Evolutionary conservation across 2,888 invertebrate species (phyloP).

Genomic region (Criorhina ranunculi): DNA sequence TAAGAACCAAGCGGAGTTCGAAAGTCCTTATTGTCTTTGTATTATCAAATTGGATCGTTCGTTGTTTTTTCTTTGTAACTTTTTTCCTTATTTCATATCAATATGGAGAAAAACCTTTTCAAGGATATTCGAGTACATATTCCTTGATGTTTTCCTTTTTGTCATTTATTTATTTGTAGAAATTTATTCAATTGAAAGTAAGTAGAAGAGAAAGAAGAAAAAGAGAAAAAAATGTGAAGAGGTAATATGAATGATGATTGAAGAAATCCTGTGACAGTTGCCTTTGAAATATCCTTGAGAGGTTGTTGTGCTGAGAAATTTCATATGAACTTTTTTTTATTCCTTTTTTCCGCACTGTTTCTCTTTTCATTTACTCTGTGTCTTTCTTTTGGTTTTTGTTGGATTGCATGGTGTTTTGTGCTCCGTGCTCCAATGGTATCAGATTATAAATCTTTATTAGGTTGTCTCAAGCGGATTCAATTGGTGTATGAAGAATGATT

Average conservation of each 20-base stretch:
- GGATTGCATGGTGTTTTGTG: not conserved
- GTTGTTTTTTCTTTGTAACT: not conserved
- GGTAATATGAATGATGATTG: slow-evolving; percentile 38
- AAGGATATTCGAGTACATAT: slow-evolving; percentile 45
- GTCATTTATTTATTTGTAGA: slow-evolving; percentile 33
- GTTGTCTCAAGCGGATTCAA: slow-evolving; percentile 45
- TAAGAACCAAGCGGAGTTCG: not conserved
- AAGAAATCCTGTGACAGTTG: slow-evolving; percentile 49
- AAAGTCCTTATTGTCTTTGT: slow-evolving; percentile 44
- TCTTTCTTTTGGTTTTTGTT: no score
- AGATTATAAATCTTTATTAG: slow-evolving; percentile 38
- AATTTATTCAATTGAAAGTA: slow-evolving; percentile 22
- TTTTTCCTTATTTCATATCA: slow-evolving; percentile 11
- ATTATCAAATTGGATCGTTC: slow-evolving; percentile 34
- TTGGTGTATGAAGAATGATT: slow-evolving; percentile 23
- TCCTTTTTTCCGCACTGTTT: not conserved
- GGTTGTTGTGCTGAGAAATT: slow-evolving; percentile 30
- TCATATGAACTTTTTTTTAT: slow-evolving; percentile 13
- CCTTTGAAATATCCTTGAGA: slow-evolving; percentile 55
- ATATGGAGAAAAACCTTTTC: slow-evolving; percentile 46
- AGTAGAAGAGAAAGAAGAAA: not conserved
- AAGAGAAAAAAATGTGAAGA: not conserved
- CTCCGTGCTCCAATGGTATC: slow-evolving; percentile 22
- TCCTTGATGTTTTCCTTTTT: slow-evolving; percentile 15
- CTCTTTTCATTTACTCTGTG: not conserved